Evolutionary conservation across 2,888 invertebrate species (phyloP).

Genomic region (Aspidapion aeneum): DNA sequence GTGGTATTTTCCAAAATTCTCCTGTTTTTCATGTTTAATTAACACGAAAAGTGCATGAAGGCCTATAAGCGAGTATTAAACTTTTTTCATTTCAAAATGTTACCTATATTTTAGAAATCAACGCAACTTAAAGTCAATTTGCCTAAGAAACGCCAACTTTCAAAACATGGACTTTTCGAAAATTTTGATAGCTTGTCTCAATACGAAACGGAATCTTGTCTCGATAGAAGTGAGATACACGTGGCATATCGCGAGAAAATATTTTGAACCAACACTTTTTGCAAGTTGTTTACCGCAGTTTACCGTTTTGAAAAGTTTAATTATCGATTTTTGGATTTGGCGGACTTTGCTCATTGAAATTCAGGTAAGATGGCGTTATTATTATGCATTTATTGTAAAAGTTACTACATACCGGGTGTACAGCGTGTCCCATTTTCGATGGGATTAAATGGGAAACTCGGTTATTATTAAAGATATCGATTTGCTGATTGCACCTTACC

Average conservation of each 20-base stretch:
- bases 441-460: too few relatives aligned
- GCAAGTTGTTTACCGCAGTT: slow-evolving; percentile 15
- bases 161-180: slow-evolving; percentile 47
- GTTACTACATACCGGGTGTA: too few relatives aligned
- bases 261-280: slow-evolving; percentile 19
- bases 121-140: slow-evolving; percentile 43
- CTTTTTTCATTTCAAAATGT: too few relatives aligned
- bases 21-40: too few relatives aligned
- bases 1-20: too few relatives aligned
- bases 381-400: too few relatives aligned
- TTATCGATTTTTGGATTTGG: slow-evolving; percentile 23
- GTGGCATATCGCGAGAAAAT: slow-evolving; percentile 10
- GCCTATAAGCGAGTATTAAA: too few relatives aligned
- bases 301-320: slow-evolving; percentile 12
- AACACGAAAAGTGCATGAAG: too few relatives aligned
- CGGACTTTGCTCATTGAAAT: background rate
- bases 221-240: slow-evolving; percentile 15
- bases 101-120: slow-evolving; percentile 45
- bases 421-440: too few relatives aligned
- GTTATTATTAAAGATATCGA: too few relatives aligned
- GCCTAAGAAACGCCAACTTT: slow-evolving; percentile 48
- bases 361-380: too few relatives aligned
- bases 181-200: slow-evolving; percentile 44
- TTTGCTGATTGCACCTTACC: too few relatives aligned
- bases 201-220: slow-evolving; percentile 33